Evolutionary conservation across 2,888 invertebrate species (phyloP).

Genomic region (Caprella mutica): DNA sequence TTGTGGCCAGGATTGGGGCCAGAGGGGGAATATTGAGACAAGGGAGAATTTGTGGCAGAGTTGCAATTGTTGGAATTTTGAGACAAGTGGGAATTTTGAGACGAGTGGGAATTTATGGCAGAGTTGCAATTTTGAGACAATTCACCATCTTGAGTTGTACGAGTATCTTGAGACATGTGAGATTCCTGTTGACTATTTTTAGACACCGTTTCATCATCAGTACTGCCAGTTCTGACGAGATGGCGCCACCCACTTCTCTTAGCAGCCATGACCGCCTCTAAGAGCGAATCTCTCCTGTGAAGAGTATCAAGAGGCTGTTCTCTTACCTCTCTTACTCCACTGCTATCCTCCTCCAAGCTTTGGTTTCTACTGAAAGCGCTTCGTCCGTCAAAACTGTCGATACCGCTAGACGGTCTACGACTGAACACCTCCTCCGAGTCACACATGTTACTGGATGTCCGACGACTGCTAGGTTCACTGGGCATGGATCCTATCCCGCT

Average conservation of each 20-base stretch:
- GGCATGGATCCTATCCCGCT: not conserved
- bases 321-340: conserved; percentile 3
- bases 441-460: conserved; percentile 1
- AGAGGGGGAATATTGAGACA: no score
- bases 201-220: conserved; percentile 19
- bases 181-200: no score
- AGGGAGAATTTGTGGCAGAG: no score
- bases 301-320: conserved; percentile 14
- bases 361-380: conserved; percentile 4
- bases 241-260: conserved; percentile 27
- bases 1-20: no score
- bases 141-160: no score
- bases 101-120: no score
- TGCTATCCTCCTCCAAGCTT: conserved; percentile 1
- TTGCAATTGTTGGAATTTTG: no score
- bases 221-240: conserved; percentile 26
- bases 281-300: conserved; percentile 25
- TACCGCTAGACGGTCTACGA: conserved; percentile 2
- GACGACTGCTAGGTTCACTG: conserved; percentile 1
- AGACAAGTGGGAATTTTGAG: no score
- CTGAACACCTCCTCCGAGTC: not conserved
- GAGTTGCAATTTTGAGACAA: no score
- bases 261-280: conserved; percentile 32
- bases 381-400: conserved; percentile 4
- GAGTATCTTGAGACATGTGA: no score